Conservation (phyloP, 2,888 invertebrate genomes). For the Desoria tigrina region DNA sequence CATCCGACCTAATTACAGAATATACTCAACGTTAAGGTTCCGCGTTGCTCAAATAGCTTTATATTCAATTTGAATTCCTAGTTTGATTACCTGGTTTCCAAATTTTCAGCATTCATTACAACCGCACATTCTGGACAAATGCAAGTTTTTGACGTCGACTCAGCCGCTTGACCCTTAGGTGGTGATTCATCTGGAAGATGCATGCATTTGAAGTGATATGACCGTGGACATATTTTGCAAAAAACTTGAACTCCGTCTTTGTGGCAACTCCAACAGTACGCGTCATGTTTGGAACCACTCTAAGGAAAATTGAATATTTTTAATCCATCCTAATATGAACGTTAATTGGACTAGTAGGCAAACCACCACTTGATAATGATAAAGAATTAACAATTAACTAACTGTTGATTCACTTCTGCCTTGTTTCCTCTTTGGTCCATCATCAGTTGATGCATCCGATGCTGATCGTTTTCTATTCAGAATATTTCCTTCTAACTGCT, state of each 20-base stretch:
- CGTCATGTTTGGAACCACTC: conserved; percentile 60
- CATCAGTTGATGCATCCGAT: conserved; percentile 44
- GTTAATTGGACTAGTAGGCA: too few relatives aligned
- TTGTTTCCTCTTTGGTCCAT: conserved; percentile 47
- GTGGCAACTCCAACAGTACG: conserved; percentile 91
- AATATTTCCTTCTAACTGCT: conserved; percentile 22
- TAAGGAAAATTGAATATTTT: background rate
- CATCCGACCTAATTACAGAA: conserved; percentile 56
- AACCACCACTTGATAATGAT: background rate
- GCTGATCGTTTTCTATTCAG: conserved; percentile 48
- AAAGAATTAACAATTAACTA: background rate
- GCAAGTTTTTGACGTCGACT: conserved; percentile 63
- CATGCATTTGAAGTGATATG: conserved; percentile 80
- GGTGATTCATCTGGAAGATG: conserved; percentile 54
- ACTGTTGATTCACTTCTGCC: conserved; percentile 36
- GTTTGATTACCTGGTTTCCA: conserved; percentile 65
- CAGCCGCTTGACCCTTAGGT: conserved; percentile 56
- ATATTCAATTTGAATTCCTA: background rate
- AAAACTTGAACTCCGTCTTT: conserved; percentile 64
- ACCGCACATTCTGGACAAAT: conserved; percentile 83
- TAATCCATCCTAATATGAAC: background rate
- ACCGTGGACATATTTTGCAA: conserved; percentile 81
- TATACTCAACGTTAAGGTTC: background rate
- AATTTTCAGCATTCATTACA: conserved; percentile 71
- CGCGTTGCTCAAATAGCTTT: background rate